Evolutionary conservation across 1,140 invertebrate genomes (phyloP).

Genomic region (Drosophila neocordata): DNA sequence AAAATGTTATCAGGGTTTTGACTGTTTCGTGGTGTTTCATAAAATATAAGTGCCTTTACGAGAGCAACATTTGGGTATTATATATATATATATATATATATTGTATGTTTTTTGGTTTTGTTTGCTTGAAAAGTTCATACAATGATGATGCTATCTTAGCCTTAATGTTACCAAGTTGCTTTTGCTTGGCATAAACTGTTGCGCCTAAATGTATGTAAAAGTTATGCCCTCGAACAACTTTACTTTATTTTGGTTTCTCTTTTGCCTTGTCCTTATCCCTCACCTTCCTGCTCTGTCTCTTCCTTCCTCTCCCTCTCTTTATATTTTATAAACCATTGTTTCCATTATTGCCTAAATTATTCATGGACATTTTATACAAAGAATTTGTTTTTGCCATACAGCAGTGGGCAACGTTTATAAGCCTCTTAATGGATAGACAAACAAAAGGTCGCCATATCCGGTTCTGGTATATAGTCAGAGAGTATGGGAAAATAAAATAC

Average conservation of each 20-base stretch:
- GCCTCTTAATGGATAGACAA: constrained; percentile 71
- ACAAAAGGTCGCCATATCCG: constrained; percentile 73
- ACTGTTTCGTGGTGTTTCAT: too few species aligned
- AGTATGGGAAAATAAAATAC: neutral
- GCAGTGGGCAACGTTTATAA: constrained; percentile 46
- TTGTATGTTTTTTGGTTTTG: neutral
- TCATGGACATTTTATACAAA: constrained; percentile 53
- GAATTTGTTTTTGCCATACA: neutral
- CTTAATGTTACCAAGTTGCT: neutral
- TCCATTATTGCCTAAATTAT: constrained; percentile 65
- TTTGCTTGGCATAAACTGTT: constrained; percentile 49
- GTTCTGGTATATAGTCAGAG: constrained; percentile 9
- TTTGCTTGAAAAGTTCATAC: constrained; percentile 4
- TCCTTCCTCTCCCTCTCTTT: constrained; percentile 9
- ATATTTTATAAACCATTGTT: constrained; percentile 5
- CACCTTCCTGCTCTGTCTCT: constrained; percentile 6
- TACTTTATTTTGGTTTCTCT: neutral
- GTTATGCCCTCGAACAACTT: neutral
- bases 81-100: too few species aligned
- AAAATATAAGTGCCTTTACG: too few species aligned
- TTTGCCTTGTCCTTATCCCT: neutral
- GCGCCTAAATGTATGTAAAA: constrained; percentile 36
- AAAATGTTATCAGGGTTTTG: too few species aligned
- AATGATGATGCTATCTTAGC: neutral
- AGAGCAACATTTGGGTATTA: too few species aligned